phyloP scores from a whole-genome alignment of 2,888 invertebrate genomes.

The Aphrophora alni region DNA sequence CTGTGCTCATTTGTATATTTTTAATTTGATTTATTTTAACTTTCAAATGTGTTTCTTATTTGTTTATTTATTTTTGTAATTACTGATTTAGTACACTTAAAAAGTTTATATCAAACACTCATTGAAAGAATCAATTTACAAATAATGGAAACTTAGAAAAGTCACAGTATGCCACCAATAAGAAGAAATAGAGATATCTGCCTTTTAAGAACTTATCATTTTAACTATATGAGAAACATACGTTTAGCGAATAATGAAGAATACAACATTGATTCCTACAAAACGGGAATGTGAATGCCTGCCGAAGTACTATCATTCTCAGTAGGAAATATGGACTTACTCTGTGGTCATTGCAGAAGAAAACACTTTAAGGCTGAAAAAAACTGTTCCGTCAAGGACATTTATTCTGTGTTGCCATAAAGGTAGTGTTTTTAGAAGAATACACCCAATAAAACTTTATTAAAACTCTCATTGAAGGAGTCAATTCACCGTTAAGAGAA shows the following conservation, averaged over 20 bases:
- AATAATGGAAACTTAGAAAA: too few species aligned
- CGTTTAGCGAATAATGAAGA: not conserved
- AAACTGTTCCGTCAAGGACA: not conserved
- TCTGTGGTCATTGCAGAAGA: not conserved
- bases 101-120: too few species aligned
- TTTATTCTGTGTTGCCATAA: constrained; percentile 11
- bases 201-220: not conserved
- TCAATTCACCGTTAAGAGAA: not conserved
- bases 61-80: too few species aligned
- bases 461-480: not conserved
- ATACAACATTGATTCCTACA: not conserved
- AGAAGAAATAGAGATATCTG: constrained; percentile 6
- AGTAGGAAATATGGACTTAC: not conserved
- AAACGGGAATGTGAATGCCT: not conserved
- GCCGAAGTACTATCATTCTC: constrained; percentile 9
- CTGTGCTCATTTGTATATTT: too few species aligned
- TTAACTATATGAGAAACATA: not conserved
- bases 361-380: not conserved
- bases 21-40: too few species aligned
- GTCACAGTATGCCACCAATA: constrained; percentile 2
- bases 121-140: too few species aligned
- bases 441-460: not conserved
- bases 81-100: not conserved
- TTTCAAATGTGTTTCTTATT: too few species aligned
- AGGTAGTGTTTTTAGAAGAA: constrained; percentile 13